Evolutionary conservation across 1,140 invertebrate species (phyloP), one percentile per base, ranked within the genome.

Genomic region (Pygmarrhopalites habei): DNA sequence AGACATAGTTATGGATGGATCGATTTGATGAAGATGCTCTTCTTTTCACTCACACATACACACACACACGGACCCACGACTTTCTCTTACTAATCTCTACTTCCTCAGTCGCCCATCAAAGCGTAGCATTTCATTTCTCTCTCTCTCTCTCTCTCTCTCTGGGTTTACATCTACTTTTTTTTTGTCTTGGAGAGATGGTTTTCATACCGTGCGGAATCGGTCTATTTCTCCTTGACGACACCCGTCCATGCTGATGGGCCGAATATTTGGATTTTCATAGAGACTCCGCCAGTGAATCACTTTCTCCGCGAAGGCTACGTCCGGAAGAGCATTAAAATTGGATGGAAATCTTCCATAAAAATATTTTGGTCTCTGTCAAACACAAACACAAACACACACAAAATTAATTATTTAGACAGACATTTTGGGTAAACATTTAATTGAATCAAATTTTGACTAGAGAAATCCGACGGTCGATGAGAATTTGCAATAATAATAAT

Each of bases 301-400:
- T 47, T 35, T 58, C 23, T 62, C 30, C 14, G 56, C 63, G 1
- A 65, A 23, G 17, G 64, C 67, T 1, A 65, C 57, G 32, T 68
- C 67, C 19, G 67, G 67, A 44, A 60, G 61, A 41, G 67, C 63
- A 17, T 44, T 47, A 32, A 68, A 68, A 29, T 49, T 49, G 21
- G 41, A 47, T 15, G 67, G 67, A 14, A 68, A 28, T 30, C 67
- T 32, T 43, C 67, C 67, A 39, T 65, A 68, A 10, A 62, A 47
- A 29, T 53, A 55, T 44, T 68, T 68, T 2, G 67, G 67, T 46
- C 67, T 19, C 65, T 66, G 41, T 3, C 60, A 55, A 19, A n/a
- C n/a, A n/a, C n/a, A 23, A 23, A 57, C 46, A 12, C 25, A 28
- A n/a, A 12, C 39, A 10, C 39, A 41, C 10, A 41, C 10, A n/a